Conservation (phyloP, 2,888 invertebrate species). For the Cecidostiba fungosa region DNA sequence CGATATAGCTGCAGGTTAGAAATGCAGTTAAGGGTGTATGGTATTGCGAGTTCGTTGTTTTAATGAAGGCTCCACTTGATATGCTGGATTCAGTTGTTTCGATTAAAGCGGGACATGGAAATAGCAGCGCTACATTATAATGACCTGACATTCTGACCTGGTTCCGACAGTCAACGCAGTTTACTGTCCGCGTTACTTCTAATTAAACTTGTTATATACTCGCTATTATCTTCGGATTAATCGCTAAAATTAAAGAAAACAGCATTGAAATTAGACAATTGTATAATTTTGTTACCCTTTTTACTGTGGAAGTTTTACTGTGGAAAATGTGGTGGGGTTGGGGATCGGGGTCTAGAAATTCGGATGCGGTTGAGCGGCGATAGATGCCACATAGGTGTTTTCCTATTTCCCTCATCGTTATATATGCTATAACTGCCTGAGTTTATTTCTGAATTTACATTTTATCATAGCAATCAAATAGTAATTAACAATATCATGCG, state of each 20-base stretch:
- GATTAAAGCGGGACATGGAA: not conserved
- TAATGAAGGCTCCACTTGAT: not conserved
- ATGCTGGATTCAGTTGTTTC: not conserved
- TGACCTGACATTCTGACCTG: conserved; percentile 29
- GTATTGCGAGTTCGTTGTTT: not conserved
- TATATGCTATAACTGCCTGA: no score
- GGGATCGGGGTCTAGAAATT: no score
- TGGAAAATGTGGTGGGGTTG: no score
- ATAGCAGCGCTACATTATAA: not conserved
- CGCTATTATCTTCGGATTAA: not conserved
- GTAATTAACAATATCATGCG: no score
- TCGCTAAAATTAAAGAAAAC: no score
- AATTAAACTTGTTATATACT: not conserved
- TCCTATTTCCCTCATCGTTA: not conserved
- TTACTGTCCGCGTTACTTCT: not conserved
- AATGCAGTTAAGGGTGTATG: not conserved
- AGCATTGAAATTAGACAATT: no score
- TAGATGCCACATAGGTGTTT: not conserved
- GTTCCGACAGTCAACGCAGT: not conserved
- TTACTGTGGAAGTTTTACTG: no score
- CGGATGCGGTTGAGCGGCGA: no score
- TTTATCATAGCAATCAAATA: no score
- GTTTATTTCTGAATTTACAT: no score
- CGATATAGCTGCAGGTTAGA: not conserved
- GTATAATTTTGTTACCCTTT: no score